Conservation (phyloP, 2,888 invertebrate genomes). For the Monochamus alternatus region DNA sequence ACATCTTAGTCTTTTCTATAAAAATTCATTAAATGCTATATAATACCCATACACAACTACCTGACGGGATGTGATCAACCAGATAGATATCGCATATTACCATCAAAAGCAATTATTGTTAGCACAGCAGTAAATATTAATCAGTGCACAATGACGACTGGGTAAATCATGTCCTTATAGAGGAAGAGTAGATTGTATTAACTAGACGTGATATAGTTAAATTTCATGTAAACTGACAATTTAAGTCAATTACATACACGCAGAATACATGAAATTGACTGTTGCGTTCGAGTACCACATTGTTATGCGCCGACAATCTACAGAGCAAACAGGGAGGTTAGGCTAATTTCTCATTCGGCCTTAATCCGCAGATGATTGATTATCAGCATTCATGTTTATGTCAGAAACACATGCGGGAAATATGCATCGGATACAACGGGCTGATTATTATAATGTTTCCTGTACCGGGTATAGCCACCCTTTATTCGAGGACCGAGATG, state of each 20-base stretch:
- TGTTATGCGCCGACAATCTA: conserved; percentile 18
- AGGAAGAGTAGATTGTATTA: conserved; percentile 15
- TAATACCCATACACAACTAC: no score
- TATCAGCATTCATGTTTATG: conserved; percentile 17
- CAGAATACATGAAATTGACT: conserved; percentile 25
- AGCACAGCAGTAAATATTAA: not conserved
- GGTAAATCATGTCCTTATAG: not conserved
- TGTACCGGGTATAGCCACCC: no score
- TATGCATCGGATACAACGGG: not conserved
- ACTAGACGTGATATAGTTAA: conserved; percentile 12
- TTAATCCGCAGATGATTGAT: conserved; percentile 24
- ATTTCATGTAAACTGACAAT: conserved; percentile 22
- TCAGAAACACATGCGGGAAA: conserved; percentile 8
- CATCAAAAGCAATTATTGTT: not conserved
- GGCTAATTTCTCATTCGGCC: conserved; percentile 16
- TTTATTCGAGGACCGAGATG: no score
- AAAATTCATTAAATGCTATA: no score
- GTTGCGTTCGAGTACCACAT: conserved; percentile 22
- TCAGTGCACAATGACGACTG: not conserved
- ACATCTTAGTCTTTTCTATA: no score
- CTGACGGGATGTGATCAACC: no score
- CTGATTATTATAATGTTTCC: no score
- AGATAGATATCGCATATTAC: no score
- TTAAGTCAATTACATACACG: conserved; percentile 23
- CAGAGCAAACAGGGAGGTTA: conserved; percentile 3